Conservation (phyloP, 2,888 invertebrate genomes). For the Cosmia trapezina region DNA sequence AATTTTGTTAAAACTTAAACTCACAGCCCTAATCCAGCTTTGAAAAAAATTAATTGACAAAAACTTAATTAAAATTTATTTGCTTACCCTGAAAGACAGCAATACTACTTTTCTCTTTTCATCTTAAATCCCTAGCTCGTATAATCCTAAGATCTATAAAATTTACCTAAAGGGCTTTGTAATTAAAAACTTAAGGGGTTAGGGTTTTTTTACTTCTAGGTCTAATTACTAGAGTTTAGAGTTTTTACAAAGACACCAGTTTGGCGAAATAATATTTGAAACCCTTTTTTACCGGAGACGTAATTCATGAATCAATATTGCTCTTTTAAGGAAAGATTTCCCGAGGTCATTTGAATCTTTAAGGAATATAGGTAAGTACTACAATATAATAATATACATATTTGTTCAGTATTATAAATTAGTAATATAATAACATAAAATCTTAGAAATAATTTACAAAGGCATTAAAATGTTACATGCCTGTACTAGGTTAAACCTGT, state of each 20-base stretch:
- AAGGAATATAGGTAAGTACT: not conserved
- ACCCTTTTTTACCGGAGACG: constrained; percentile 9
- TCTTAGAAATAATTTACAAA: too few relatives aligned
- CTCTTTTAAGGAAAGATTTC: not conserved
- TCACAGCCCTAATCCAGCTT: constrained; percentile 3
- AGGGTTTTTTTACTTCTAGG: constrained; percentile 25
- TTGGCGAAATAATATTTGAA: constrained; percentile 17
- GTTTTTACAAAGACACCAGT: constrained; percentile 27
- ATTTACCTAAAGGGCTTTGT: constrained; percentile 34
- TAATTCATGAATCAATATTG: constrained; percentile 7
- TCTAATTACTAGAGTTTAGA: constrained; percentile 35
- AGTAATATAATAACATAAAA: too few relatives aligned
- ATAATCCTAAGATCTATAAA: constrained; percentile 47
- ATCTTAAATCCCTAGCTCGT: constrained; percentile 38
- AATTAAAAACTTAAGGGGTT: constrained; percentile 50
- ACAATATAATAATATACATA: too few relatives aligned
- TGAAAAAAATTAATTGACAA: constrained; percentile 1
- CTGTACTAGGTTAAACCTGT: too few relatives aligned
- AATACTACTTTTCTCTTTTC: constrained; percentile 32
- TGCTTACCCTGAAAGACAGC: constrained; percentile 27
- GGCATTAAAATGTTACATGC: too few relatives aligned
- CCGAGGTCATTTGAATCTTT: not conserved
- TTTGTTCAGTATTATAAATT: not conserved
- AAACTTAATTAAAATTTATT: constrained; percentile 43
- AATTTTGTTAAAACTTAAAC: not conserved